These are phyloP conservation scores for Spicauda simplicius DNA, from an alignment of 2,888 invertebrate genomes.

Conservation along the genomic window DNA sequence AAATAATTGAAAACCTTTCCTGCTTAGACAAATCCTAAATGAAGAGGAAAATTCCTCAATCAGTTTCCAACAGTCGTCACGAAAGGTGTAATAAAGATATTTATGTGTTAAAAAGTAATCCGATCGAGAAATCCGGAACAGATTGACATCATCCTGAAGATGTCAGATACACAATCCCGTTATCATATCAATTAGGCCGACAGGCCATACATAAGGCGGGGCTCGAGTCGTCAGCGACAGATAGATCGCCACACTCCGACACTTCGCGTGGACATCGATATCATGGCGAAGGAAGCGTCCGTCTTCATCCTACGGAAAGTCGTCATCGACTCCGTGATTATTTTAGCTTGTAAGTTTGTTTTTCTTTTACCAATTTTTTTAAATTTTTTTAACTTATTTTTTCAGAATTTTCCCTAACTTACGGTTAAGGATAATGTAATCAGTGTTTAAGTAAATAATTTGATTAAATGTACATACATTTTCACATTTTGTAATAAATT, in stretches of 20 bases:
- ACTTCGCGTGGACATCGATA: background rate
- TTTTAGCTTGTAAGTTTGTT: slow-evolving; percentile 63
- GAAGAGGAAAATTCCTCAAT: no score
- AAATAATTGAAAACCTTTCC: no score
- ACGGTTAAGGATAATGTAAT: no score
- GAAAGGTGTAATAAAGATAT: no score
- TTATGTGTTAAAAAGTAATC: background rate
- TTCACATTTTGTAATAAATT: no score
- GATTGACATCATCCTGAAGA: slow-evolving; percentile 21
- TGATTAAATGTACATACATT: no score
- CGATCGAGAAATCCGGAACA: background rate
- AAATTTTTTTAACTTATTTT: background rate
- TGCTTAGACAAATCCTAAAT: no score
- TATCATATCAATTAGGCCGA: slow-evolving; percentile 30
- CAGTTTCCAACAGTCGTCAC: no score
- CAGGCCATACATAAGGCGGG: slow-evolving; percentile 35
- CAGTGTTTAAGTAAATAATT: no score
- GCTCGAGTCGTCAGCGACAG: slow-evolving; percentile 5
- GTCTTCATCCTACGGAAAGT: slow-evolving; percentile 62
- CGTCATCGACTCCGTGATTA: slow-evolving; percentile 62
- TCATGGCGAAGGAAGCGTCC: slow-evolving; percentile 57
- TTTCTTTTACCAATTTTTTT: background rate
- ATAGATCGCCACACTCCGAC: background rate
- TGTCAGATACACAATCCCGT: slow-evolving; percentile 16
- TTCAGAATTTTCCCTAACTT: no score